Conservation (phyloP, 2,113 vertebrate species). For the Ovis canadensis region DNA sequence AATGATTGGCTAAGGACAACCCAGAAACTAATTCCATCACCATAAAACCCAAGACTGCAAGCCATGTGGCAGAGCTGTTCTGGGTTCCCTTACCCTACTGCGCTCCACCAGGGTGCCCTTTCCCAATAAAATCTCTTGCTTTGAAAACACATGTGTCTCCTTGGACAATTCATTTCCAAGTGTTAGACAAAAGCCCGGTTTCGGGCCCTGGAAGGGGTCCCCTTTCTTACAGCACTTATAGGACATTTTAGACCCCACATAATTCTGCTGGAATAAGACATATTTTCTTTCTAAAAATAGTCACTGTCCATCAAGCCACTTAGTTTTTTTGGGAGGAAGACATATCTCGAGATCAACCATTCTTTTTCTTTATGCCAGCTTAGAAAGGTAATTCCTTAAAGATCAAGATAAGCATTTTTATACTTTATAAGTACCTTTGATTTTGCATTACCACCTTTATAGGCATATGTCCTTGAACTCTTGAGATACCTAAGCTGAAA, state of each 20-base stretch:
- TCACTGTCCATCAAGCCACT: neutral
- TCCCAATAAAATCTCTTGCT: neutral
- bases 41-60: neutral
- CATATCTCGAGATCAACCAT: neutral
- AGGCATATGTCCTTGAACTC: neutral
- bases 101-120: neutral
- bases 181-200: neutral
- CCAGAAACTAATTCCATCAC: neutral
- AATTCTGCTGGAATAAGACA: neutral
- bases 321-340: neutral
- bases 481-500: neutral
- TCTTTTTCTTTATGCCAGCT: neutral
- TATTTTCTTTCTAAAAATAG: neutral
- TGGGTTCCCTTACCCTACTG: neutral
- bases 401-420: neutral
- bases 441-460: neutral
- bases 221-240: too few species aligned
- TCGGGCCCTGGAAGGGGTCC: too few species aligned
- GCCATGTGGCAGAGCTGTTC: neutral
- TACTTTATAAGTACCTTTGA: neutral
- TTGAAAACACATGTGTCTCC: neutral
- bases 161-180: neutral
- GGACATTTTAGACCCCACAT: neutral
- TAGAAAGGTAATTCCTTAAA: slow-evolving; percentile 11
- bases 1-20: neutral